Conservation (phyloP, 1,140 invertebrate species). For the Leptinotarsa texana region DNA sequence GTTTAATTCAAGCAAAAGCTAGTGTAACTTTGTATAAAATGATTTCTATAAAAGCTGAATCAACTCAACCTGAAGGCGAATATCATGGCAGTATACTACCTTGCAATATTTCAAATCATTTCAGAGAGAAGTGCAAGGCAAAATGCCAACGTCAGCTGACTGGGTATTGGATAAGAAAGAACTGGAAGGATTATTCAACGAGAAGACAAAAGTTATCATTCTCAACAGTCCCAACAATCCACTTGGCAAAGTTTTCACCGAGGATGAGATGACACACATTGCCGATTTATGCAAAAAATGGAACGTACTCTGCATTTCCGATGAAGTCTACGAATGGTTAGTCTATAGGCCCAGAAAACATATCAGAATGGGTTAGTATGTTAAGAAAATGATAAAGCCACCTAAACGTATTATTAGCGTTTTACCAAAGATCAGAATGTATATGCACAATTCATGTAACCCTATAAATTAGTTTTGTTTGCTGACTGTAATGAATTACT, state of each 20-base stretch:
- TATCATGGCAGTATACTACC: too few relatives aligned
- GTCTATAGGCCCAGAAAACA: conserved; percentile 86
- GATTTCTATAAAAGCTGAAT: too few relatives aligned
- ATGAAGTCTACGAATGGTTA: conserved; percentile 99
- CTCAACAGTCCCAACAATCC: conserved; percentile 97
- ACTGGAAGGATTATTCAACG: conserved; percentile 80
- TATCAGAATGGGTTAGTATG: conserved; percentile 43
- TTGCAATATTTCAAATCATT: neutral
- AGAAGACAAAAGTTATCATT: conserved; percentile 93
- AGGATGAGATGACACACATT: conserved; percentile 75
- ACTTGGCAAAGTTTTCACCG: conserved; percentile 85
- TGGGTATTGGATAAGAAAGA: conserved; percentile 88
- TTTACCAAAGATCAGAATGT: too few relatives aligned
- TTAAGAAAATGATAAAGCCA: neutral
- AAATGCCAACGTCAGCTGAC: conserved; percentile 69
- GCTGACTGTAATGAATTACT: too few relatives aligned
- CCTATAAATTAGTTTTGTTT: too few relatives aligned
- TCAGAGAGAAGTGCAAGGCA: conserved; percentile 31
- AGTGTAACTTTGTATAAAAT: too few relatives aligned
- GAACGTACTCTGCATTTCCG: conserved; percentile 87
- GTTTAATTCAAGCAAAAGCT: too few relatives aligned
- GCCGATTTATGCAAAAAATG: conserved; percentile 58
- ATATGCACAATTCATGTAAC: too few relatives aligned
- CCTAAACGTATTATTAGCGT: too few relatives aligned
- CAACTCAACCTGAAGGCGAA: too few relatives aligned